phyloP scores from a whole-genome alignment of 37 sponge, comb jelly and placozoan species.

The Oopsacas minuta region DNA sequence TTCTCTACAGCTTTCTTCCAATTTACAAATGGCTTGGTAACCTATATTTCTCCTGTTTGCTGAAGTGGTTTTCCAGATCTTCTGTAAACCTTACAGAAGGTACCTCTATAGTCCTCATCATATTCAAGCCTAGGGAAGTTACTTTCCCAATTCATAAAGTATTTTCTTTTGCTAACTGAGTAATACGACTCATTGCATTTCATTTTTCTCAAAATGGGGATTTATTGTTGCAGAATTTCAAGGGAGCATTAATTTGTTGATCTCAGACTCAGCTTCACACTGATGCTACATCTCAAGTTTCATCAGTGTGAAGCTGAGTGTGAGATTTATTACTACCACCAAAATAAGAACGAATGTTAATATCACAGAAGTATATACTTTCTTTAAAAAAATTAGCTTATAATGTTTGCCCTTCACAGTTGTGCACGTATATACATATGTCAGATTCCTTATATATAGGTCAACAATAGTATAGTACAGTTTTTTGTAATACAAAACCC shows the following conservation, averaged over 20 bases:
- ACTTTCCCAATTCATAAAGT: conserved; percentile 20
- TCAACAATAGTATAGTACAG: no score
- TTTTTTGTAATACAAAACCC: no score
- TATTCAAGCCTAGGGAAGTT: conserved; percentile 27
- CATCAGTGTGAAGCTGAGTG: no score
- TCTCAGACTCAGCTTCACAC: background rate
- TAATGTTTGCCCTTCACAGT: background rate
- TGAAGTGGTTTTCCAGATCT: conserved; percentile 28
- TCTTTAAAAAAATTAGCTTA: background rate
- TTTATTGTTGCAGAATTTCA: background rate
- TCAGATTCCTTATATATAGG: no score
- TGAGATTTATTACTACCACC: background rate
- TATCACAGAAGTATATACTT: background rate
- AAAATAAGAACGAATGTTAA: conserved; percentile 19
- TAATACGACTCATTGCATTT: background rate
- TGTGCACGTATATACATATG: background rate
- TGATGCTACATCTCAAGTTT: background rate
- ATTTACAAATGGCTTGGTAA: conserved; percentile 35
- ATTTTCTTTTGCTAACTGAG: background rate
- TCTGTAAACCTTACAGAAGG: conserved; percentile 34
- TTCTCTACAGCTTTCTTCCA: conserved; percentile 48
- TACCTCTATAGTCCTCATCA: conserved; percentile 37
- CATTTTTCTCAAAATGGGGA: background rate
- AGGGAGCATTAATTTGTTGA: background rate
- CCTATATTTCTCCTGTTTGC: conserved; percentile 30